Base-by-base conservation (phyloP, 2,797 vertebrate species). In the Heterohyrax brucei region DNA sequence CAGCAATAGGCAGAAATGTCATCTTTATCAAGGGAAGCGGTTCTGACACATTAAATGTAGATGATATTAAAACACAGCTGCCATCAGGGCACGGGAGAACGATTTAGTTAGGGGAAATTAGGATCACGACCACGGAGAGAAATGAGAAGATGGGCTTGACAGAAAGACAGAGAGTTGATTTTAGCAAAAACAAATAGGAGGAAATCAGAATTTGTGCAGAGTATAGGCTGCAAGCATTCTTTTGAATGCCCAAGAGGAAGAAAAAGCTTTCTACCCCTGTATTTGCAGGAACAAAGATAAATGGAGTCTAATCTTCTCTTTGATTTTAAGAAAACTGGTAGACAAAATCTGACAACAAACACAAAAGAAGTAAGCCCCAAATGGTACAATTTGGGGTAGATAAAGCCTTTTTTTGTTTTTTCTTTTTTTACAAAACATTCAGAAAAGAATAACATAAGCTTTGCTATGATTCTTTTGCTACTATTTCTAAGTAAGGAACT, bases 41-140 rank as follows among this genome's bases (percentile, higher is more conserved):
- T n/a, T 86, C 97, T 14, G 39, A 44, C 56, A 2, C 44, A 76
- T 91, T 93, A 90, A 97, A 96, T 93, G 83, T n/a, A 80, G 96
- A 73, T 78, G 92, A 19, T 53, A 61, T 70, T 89, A 89, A 89
- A 83, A 46, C 39, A 77, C 10, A 66, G 84, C 83, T 97, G 93
- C 90, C 87, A 82, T 95, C 96, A 9, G 79, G 5, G 77, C 70
- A 39, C 19, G 10, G 12, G 33, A 14, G 5, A 73, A 92, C 30
- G 80, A 75, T 30, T 92, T 7, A 80, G 39, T 48, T 89, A 91
- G 95, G 78, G 64, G 10, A 96, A 70, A 44, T 87, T 75, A 85
- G 30, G 10, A 83, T 78, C 7, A 9, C 56, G 56, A 86, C 59
- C 82, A 59, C 1, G 0, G 8, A 59, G 22, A 72, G 26, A 46